phyloP scores from a whole-genome alignment of 2,797 vertebrate genomes.

The Intellagama lesueurii region DNA sequence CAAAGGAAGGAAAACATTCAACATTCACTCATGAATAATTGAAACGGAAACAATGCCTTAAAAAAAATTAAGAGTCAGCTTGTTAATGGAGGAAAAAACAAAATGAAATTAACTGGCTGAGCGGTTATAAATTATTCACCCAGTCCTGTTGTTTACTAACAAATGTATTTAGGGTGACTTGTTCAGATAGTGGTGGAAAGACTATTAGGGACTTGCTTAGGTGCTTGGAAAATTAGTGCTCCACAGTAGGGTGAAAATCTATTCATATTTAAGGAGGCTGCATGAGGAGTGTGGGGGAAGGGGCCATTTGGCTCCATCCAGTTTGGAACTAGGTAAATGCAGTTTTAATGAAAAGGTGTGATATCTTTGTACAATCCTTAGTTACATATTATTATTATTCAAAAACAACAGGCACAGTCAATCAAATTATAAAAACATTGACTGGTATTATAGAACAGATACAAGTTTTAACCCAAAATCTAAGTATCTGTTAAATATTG shows the following conservation, averaged over 20 bases:
- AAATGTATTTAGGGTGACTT: constrained; percentile 11
- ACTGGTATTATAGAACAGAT: no score
- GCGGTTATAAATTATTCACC: constrained; percentile 66
- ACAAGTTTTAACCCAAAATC: no score
- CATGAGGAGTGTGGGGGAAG: constrained; percentile 6
- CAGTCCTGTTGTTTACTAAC: constrained; percentile 60
- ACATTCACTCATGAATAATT: constrained; percentile 74
- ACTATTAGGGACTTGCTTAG: neutral
- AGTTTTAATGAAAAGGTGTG: constrained; percentile 45
- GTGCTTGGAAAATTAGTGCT: neutral
- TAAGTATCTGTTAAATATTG: no score
- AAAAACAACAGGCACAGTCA: neutral
- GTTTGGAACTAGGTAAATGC: constrained; percentile 12
- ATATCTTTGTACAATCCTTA: constrained; percentile 42
- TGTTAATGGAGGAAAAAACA: constrained; percentile 68
- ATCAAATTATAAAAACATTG: no score
- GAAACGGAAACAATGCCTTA: constrained; percentile 1
- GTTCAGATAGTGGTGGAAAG: neutral
- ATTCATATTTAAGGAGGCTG: constrained; percentile 39
- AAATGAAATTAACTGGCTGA: constrained; percentile 70
- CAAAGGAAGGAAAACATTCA: constrained; percentile 61
- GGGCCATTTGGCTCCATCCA: constrained; percentile 26
- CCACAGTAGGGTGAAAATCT: neutral
- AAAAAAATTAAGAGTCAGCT: constrained; percentile 63
- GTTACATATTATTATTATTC: constrained; percentile 51